Percentiles rank a stretch among this genome's conserved stretches.
These are phyloP conservation scores for Sternarchorhynchus goeldii DNA, from an alignment of 2,797 vertebrate species.

Conservation along the genomic window DNA sequence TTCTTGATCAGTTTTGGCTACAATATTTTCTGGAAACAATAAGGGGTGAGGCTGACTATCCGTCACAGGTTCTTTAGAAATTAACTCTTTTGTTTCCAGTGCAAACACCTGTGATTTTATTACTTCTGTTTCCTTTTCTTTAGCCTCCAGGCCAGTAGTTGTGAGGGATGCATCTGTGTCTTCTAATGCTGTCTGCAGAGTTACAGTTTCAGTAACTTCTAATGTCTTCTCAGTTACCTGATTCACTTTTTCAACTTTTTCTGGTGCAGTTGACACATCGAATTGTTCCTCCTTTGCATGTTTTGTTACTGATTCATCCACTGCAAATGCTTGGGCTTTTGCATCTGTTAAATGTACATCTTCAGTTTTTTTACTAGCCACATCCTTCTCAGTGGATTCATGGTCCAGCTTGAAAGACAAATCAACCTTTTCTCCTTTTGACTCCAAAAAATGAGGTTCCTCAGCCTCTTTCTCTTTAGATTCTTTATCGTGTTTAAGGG, in stretches of 20 bases:
- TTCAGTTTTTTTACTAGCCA: constrained; percentile 22
- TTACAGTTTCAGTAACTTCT: constrained; percentile 20
- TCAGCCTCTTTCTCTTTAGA: constrained; percentile 42
- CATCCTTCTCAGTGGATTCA: constrained; percentile 34
- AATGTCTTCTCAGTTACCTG: constrained; percentile 31
- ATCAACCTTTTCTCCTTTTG: constrained; percentile 35
- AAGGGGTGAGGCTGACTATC: constrained; percentile 21
- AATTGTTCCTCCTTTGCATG: constrained; percentile 20
- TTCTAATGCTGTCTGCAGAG: constrained; percentile 16
- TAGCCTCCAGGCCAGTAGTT: constrained; percentile 14
- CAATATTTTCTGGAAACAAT: constrained; percentile 27
- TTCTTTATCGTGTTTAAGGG: constrained; percentile 26
- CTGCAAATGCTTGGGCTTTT: constrained; percentile 27
- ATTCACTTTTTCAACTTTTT: constrained; percentile 27
- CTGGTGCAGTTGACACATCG: not conserved
- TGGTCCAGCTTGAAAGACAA: constrained; percentile 25
- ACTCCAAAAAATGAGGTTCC: constrained; percentile 30
- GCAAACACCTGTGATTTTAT: constrained; percentile 24
- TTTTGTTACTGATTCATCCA: constrained; percentile 21
- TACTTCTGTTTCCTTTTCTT: constrained; percentile 25
- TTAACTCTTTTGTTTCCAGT: constrained; percentile 37
- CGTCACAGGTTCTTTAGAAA: constrained; percentile 27
- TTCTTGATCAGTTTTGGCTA: constrained; percentile 34
- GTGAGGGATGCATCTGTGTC: constrained; percentile 18
- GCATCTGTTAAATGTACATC: constrained; percentile 16